A percentile compares a stretch with the other conserved stretches of the same genome.
phyloP scores from a whole-genome alignment of 2,113 vertebrate species.

The human region GRCh38 chr5:138918001-138918500 shows the following conservation, averaged over 20 bases:
- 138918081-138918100: neutral
- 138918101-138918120: neutral
- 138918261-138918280: neutral
- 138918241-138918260: neutral
- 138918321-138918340: neutral
- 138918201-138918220: neutral
- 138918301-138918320: neutral
- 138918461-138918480: slow-evolving; percentile 6
- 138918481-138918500: slow-evolving; percentile 57
- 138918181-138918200: neutral
- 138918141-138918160: neutral
- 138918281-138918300: neutral
- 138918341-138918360: neutral
- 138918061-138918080: no score
- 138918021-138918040: slow-evolving; percentile 52
- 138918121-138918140: neutral
- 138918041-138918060: no score
- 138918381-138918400: slow-evolving; percentile 13
- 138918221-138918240: neutral
- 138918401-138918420: neutral
- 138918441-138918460: slow-evolving; percentile 54
- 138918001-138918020: slow-evolving; percentile 17
- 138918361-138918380: slow-evolving; percentile 6
- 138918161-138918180: neutral
- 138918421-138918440: slow-evolving; percentile 43